These are phyloP conservation scores for Phylloscopus trochilus DNA, from an alignment of 2,113 vertebrate genomes.

Conservation along the genomic window DNA sequence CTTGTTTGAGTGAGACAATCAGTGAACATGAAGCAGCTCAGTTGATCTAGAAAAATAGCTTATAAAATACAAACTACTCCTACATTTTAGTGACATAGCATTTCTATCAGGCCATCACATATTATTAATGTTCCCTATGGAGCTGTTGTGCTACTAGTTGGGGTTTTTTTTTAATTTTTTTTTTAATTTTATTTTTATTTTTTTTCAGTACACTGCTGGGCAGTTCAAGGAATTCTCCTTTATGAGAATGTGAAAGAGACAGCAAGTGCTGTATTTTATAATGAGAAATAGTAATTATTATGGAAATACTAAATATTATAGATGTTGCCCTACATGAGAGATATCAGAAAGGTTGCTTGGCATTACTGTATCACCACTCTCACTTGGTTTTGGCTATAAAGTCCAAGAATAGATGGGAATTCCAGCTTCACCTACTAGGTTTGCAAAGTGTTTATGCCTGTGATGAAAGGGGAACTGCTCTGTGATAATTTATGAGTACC, in stretches of 20 bases:
- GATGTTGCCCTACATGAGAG: neutral
- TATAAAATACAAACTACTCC: neutral
- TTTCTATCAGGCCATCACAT: neutral
- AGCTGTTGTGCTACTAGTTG: neutral
- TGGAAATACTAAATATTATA: neutral
- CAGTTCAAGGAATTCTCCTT: neutral
- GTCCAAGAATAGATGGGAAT: neutral
- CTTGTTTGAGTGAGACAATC: neutral
- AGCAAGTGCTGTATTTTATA: neutral
- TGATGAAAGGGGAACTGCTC: slow-evolving; percentile 6
- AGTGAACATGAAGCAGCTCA: neutral
- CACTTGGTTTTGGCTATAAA: neutral
- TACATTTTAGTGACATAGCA: neutral
- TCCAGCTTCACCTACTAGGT: neutral
- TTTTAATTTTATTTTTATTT: no score
- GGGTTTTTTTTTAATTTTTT: neutral
- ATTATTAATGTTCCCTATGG: neutral
- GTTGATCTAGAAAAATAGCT: neutral
- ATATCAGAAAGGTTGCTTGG: neutral
- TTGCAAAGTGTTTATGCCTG: neutral
- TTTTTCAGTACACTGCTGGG: neutral
- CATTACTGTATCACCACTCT: neutral
- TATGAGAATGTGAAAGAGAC: neutral
- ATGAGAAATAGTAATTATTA: neutral
- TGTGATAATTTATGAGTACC: neutral